Conservation (phyloP, 2,797 vertebrate species). For the Mormyrus proboscirostris region DNA sequence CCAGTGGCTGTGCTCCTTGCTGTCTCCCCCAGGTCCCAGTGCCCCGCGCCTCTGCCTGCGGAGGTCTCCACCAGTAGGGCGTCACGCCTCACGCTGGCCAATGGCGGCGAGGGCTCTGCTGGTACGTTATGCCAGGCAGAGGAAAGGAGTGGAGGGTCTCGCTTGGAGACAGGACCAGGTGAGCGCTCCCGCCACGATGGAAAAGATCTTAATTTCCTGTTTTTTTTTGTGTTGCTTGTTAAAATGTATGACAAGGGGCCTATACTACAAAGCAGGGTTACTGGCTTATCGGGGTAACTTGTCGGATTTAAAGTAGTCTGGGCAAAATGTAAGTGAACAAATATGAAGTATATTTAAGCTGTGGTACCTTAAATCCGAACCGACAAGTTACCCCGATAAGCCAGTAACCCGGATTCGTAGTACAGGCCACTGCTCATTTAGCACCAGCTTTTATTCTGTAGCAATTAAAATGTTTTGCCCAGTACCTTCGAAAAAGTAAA, state of each 20-base stretch:
- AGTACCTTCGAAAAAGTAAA: background rate
- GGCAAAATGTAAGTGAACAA: background rate
- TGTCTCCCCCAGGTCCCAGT: slow-evolving; percentile 48
- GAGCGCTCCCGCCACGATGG: slow-evolving; percentile 15
- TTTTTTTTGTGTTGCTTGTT: slow-evolving; percentile 24
- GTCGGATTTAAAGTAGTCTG: background rate
- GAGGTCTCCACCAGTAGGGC: slow-evolving; percentile 40
- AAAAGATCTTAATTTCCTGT: slow-evolving; percentile 34
- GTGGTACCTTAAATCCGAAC: background rate
- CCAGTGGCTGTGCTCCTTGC: background rate
- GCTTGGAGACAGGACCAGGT: slow-evolving; percentile 33
- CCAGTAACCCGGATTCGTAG: background rate
- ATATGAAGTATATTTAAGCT: background rate
- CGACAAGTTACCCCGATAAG: background rate
- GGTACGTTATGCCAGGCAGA: slow-evolving; percentile 34
- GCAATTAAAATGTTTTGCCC: background rate
- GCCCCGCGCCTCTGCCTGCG: slow-evolving; percentile 45
- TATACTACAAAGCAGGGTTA: background rate
- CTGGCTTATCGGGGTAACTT: background rate
- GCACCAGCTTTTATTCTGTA: background rate
- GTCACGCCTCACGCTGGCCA: slow-evolving; percentile 39
- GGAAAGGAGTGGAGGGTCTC: slow-evolving; percentile 39
- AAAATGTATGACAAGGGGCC: slow-evolving; percentile 32
- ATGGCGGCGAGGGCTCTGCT: slow-evolving; percentile 45
- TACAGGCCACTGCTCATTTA: background rate